Conservation (phyloP, 1,140 invertebrate species). For the Mizuhopecten yessoensis region DNA sequence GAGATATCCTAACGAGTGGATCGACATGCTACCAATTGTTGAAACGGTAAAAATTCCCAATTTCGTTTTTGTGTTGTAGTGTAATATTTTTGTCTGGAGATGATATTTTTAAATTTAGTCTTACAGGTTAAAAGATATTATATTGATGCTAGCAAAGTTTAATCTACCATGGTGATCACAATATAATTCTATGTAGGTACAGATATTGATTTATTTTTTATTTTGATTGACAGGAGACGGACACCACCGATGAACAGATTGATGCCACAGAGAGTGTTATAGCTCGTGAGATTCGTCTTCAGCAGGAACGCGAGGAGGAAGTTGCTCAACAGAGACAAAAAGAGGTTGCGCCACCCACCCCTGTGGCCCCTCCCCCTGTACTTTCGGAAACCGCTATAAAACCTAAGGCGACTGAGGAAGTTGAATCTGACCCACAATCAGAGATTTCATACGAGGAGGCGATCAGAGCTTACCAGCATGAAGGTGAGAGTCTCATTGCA, state of each 20-base stretch:
- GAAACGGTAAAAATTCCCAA: background rate
- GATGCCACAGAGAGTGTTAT: slow-evolving; percentile 81
- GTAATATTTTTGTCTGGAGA: background rate
- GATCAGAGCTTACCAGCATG: slow-evolving; percentile 68
- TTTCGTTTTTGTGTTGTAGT: no score
- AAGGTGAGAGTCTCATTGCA: slow-evolving; percentile 83
- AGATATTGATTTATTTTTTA: background rate
- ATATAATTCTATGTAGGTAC: no score
- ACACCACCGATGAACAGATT: slow-evolving; percentile 41
- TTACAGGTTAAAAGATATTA: no score
- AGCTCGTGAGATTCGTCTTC: slow-evolving; percentile 82
- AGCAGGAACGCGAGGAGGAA: slow-evolving; percentile 81
- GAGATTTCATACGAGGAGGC: slow-evolving; percentile 74
- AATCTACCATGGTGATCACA: no score
- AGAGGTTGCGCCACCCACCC: slow-evolving; percentile 49
- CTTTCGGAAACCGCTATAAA: slow-evolving; percentile 36
- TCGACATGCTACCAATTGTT: background rate
- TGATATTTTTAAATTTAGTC: no score
- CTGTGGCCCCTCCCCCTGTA: background rate
- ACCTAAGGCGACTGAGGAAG: slow-evolving; percentile 65
- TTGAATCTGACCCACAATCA: slow-evolving; percentile 63
- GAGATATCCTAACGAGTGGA: background rate
- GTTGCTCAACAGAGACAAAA: slow-evolving; percentile 69
- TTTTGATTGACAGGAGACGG: slow-evolving; percentile 13
- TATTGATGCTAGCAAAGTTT: no score